Evolutionary conservation across 2,888 invertebrate species (phyloP), one percentile per base, ranked within the genome.

Genomic region (Oscheius sp.): DNA sequence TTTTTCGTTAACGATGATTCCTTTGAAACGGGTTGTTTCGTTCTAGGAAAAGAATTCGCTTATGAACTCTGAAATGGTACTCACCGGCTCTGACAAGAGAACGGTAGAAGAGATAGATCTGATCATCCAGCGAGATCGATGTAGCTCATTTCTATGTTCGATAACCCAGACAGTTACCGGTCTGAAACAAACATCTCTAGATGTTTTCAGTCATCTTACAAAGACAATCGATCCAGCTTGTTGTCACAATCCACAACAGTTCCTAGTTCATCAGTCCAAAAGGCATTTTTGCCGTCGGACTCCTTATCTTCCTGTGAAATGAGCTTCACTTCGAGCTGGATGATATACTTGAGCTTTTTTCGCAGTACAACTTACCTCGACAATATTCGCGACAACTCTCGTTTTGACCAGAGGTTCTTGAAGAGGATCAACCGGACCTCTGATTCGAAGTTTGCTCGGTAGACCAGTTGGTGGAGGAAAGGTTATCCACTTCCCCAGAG

Each of bases 81-180:
- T 21, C 21, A 21, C 21, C 21, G 21, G 21, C 21, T 21, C 21
- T 21, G 21, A 21, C 21, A 21, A 21, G 21, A 21, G 21, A 21
- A 21, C 21, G 21, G 21, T 21, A 21, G 21, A 21, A 21, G 21
- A 21, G 21, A 21, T 21, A 21, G 21, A 42, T 42, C 42, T 42
- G 42, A 42, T 42, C 42, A 42, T 65, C 65, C 65, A 65, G 5
- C 50, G 29, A 32, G 50, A 48, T 5, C 10, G n/a, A 33, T 48
- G 51, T 3, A 9, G 32, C 9, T 10, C 3, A 29, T 21, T 29
- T 50, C 35, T 21, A 48, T 50, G 35, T n/a, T 50, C 48, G 10
- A 50, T 11, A 7, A 33, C 65, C 65, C 65, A 65, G 10, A 65
- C 51, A 10, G 21, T 50, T 2, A 65, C 3, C 29, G 50, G 51